Evolutionary conservation across 2,797 vertebrate species (phyloP).

Genomic region (Holocentrus rufus): DNA sequence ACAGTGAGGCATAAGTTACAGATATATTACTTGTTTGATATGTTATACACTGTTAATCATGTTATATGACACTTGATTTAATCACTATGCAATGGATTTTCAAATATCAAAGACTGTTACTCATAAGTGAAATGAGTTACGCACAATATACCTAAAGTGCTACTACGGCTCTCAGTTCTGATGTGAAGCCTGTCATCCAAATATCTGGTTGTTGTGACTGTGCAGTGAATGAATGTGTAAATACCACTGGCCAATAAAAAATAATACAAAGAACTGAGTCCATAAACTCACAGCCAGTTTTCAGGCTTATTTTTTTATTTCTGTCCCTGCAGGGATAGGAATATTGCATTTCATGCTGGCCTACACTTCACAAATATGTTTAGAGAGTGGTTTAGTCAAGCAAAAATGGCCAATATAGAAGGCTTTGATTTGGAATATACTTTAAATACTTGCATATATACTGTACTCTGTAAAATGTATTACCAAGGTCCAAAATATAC

Average conservation of each 20-base stretch:
- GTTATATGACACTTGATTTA: conserved; percentile 38
- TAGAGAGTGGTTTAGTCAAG: not conserved
- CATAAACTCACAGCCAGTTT: not conserved
- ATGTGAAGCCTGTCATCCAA: not conserved
- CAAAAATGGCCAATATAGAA: no score
- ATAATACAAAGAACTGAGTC: conserved; percentile 12
- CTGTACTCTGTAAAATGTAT: no score
- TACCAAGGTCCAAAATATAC: no score
- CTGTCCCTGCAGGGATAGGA: not conserved
- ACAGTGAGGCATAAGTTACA: conserved; percentile 65
- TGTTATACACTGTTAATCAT: conserved; percentile 25
- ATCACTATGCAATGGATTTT: conserved; percentile 40
- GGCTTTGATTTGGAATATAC: no score
- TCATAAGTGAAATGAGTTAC: conserved; percentile 32
- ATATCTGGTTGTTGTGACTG: conserved; percentile 21
- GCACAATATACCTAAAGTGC: conserved; percentile 18
- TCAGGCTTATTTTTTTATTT: not conserved
- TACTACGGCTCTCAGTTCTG: not conserved
- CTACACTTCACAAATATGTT: not conserved
- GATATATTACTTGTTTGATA: conserved; percentile 47
- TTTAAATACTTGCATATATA: no score
- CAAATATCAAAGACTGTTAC: conserved; percentile 40
- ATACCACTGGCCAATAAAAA: conserved; percentile 41
- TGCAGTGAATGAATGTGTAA: conserved; percentile 24
- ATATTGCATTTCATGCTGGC: not conserved